Evolutionary conservation across 1,140 invertebrate genomes (phyloP), one percentile per base, ranked within the genome.

Genomic region (Atta cephalotes): DNA sequence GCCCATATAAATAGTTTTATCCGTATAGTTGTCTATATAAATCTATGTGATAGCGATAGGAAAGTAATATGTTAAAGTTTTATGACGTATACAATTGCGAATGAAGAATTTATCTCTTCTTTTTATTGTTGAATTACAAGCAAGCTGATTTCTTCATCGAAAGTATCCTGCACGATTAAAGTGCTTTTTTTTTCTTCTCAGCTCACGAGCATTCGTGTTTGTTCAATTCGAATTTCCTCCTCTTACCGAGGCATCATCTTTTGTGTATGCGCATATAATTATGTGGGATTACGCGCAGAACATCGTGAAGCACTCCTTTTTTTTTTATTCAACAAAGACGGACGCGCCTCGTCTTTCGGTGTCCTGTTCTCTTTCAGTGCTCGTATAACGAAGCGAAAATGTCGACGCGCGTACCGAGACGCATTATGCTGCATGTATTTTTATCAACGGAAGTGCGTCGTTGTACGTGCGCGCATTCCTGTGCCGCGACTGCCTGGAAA

Each of bases 371-470:
- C 56, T 84, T 82, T 81, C 28, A 62, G 39, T n/a, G 28, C 85
- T 60, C 25, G 84, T 87, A 86, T 85, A 70, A 58, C 81, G 71
- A 65, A 60, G 87, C 81, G 88, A 92, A 70, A 90, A 89, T 91
- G 92, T 92, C 91, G 89, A 87, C 90, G 90, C 87, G 89, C 90
- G 92, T 93, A 92, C 91, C 74, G 92, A 92, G 92, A 92, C 90
- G 93, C 92, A 87, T 92, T 93, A 93, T 91, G 91, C 88, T 78
- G 91, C 88, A 92, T 91, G 92, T 95, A 95, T 95, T 95, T 95
- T 95, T 95, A 95, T 94, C 94, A 94, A 94, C 94, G 94, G 94
- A 95, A 95, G 93, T 95, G 94, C 94, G 94, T 94, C 92, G 94
- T 94, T 92, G 93, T 91, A 90, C 88, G 92, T 92, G 89, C 90